Conservation (phyloP, 2,113 vertebrate genomes). For the Abramis brama region DNA sequence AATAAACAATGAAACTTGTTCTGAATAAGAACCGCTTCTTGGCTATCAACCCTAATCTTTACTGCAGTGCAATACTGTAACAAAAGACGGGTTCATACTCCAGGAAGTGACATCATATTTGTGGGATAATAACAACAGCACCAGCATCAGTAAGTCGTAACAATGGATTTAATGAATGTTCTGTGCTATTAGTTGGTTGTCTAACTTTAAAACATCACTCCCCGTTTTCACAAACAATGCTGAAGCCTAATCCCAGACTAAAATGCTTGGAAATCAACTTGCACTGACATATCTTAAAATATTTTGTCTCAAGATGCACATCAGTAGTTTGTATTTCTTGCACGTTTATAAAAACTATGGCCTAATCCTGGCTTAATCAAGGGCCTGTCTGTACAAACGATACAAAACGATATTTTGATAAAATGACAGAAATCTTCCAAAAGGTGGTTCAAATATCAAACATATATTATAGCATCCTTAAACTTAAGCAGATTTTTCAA, state of each 20-base stretch:
- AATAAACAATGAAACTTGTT: background rate
- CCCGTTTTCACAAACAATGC: too few relatives aligned
- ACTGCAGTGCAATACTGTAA: background rate
- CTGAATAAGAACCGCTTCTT: background rate
- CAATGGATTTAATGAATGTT: background rate
- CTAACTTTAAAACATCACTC: background rate
- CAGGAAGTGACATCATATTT: constrained; percentile 14
- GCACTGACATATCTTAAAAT: too few relatives aligned
- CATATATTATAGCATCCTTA: too few relatives aligned
- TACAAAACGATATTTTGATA: too few relatives aligned
- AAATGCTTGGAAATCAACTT: too few relatives aligned
- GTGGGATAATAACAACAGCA: background rate
- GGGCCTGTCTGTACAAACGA: too few relatives aligned
- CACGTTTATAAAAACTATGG: too few relatives aligned
- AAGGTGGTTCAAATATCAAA: background rate
- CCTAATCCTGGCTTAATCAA: too few relatives aligned
- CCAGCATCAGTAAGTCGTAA: background rate
- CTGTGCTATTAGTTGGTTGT: background rate
- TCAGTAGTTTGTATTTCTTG: too few relatives aligned
- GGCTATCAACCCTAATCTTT: background rate
- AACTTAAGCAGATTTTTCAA: background rate
- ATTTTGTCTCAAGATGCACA: too few relatives aligned
- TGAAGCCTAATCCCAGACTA: too few relatives aligned
- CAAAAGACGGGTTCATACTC: background rate
- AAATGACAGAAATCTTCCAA: background rate